Conservation (phyloP, 2,888 invertebrate genomes). For the Elmis aenea region DNA sequence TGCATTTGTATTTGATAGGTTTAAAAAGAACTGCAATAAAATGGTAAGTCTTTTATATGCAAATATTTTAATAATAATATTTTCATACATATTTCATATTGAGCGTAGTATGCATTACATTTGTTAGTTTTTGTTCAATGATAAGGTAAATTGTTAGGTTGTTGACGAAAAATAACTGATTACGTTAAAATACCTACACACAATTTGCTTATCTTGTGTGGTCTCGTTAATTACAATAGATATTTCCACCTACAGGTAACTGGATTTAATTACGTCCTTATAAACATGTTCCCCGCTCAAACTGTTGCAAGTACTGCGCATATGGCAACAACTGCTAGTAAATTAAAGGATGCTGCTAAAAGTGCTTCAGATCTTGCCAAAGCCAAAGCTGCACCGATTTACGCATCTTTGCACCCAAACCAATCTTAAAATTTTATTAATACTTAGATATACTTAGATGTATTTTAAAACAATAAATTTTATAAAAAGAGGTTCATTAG, state of each 20-base stretch:
- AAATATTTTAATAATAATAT: too few species aligned
- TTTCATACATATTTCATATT: conserved; percentile 14
- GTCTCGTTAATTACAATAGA: too few species aligned
- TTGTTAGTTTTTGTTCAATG: too few species aligned
- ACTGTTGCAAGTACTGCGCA: conserved; percentile 35
- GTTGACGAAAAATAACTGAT: too few species aligned
- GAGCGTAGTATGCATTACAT: too few species aligned
- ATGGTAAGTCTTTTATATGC: conserved; percentile 55
- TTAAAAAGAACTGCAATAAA: conserved; percentile 78
- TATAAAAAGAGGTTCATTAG: too few species aligned
- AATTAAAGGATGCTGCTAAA: conserved; percentile 74
- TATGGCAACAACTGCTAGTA: conserved; percentile 39
- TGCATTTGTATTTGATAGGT: conserved; percentile 84
- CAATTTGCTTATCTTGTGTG: too few species aligned
- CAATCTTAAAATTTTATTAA: conserved; percentile 33
- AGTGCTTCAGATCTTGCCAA: conserved; percentile 78
- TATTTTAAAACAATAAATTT: too few species aligned
- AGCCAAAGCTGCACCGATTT: conserved; percentile 49
- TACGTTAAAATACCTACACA: too few species aligned
- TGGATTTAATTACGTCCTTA: conserved; percentile 81
- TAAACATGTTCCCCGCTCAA: conserved; percentile 63
- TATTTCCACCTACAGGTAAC: conserved; percentile 48
- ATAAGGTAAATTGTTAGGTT: too few species aligned
- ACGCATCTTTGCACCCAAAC: conserved; percentile 44
- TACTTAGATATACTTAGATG: not conserved